Conservation (phyloP, 2,113 vertebrate genomes). For the Sitta europaea region DNA sequence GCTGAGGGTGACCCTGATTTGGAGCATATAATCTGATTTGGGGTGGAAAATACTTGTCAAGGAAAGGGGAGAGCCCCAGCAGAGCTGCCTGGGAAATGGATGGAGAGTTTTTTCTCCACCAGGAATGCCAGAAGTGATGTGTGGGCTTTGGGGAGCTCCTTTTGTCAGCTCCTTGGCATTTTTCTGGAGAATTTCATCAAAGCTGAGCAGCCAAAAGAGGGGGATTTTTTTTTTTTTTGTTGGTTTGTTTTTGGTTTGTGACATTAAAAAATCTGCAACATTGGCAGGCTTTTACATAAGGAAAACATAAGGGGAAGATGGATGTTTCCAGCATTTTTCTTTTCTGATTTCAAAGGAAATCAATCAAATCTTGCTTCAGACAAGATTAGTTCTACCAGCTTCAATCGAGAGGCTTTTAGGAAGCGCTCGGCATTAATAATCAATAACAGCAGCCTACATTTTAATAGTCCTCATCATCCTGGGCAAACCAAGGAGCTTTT, state of each 20-base stretch:
- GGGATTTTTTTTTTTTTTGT: background rate
- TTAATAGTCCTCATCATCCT: background rate
- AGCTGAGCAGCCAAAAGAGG: background rate
- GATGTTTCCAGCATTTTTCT: background rate
- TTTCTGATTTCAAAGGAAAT: constrained; percentile 36
- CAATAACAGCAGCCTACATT: constrained; percentile 33
- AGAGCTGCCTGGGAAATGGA: background rate
- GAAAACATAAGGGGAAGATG: background rate
- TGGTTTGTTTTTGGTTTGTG: background rate
- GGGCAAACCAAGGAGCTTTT: background rate
- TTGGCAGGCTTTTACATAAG: background rate
- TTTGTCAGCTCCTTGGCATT: background rate
- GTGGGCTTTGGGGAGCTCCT: background rate
- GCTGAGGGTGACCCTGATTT: background rate
- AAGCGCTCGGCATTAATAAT: constrained; percentile 19
- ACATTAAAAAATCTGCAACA: background rate
- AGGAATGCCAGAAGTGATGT: background rate
- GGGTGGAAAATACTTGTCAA: background rate
- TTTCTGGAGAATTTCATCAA: background rate
- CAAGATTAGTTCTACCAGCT: background rate
- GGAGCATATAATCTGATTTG: background rate
- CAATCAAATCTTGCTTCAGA: background rate
- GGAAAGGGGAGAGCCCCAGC: background rate
- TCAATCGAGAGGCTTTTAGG: constrained; percentile 10
- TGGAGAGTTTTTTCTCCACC: background rate